Evolutionary conservation across 2,113 vertebrate species (phyloP).

Genomic region (Datnioides undecimradiatus): DNA sequence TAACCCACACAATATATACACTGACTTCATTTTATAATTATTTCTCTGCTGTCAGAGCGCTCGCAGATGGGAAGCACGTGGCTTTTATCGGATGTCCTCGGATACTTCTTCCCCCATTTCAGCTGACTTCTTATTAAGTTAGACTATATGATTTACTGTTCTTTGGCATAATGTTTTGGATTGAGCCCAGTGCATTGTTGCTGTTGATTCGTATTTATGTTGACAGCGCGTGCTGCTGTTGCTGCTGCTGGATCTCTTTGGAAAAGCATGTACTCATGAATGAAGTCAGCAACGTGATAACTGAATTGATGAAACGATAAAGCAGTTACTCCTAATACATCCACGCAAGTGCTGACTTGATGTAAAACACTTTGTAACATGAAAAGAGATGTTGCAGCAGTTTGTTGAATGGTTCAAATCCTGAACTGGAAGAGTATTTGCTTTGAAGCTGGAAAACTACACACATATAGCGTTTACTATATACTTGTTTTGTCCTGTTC

Average conservation of each 20-base stretch:
- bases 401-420: not conserved
- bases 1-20: slow-evolving; percentile 46
- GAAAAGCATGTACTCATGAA: slow-evolving; percentile 19
- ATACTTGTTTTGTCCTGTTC: slow-evolving; percentile 7
- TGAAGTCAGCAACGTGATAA: not conserved
- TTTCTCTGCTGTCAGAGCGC: slow-evolving; percentile 38
- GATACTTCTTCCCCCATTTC: slow-evolving; percentile 25
- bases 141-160: slow-evolving; percentile 42
- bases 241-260: not conserved
- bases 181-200: slow-evolving; percentile 15
- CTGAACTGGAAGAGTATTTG: slow-evolving; percentile 2
- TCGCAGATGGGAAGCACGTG: slow-evolving; percentile 66
- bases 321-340: not conserved
- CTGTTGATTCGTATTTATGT: slow-evolving; percentile 41
- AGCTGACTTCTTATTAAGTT: slow-evolving; percentile 51
- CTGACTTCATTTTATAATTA: slow-evolving; percentile 39
- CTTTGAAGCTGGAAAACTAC: not conserved
- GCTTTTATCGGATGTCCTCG: slow-evolving; percentile 45
- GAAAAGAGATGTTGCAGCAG: not conserved
- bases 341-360: not conserved
- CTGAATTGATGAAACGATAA: not conserved
- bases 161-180: slow-evolving; percentile 32
- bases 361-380: not conserved
- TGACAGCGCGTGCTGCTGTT: slow-evolving; percentile 11
- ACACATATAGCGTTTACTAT: too few relatives aligned